These are phyloP conservation scores for Argyrosomus regius DNA, from an alignment of 2,797 vertebrate genomes.

Conservation along the genomic window DNA sequence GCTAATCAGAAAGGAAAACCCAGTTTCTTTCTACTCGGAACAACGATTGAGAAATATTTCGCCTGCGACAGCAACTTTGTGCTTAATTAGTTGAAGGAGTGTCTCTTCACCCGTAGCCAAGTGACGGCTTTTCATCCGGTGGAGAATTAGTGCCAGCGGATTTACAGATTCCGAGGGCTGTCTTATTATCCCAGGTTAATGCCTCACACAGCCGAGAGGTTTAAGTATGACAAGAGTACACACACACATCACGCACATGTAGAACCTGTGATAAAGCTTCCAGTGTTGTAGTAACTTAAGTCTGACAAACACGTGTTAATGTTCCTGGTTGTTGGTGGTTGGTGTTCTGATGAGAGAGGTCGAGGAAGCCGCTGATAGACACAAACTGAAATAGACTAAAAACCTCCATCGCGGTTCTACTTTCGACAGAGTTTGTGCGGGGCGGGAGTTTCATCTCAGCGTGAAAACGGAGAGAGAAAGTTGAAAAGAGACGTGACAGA, in stretches of 20 bases:
- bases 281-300: background rate
- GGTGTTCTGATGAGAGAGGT: background rate
- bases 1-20: background rate
- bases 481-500: conserved; percentile 7
- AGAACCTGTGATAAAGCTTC: background rate
- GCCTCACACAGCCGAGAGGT: conserved; percentile 16
- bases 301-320: background rate
- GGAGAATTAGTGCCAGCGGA: conserved; percentile 53
- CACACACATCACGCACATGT: background rate
- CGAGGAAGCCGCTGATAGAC: background rate
- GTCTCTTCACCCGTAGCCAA: conserved; percentile 43
- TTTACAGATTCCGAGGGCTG: conserved; percentile 42
- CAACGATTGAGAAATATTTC: conserved; percentile 18
- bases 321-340: background rate
- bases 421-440: background rate
- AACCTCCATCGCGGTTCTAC: background rate
- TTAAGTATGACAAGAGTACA: conserved; percentile 35
- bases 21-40: background rate
- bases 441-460: conserved; percentile 3
- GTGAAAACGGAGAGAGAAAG: conserved; percentile 1
- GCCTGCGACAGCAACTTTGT: conserved; percentile 27
- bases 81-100: conserved; percentile 48
- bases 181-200: conserved; percentile 48
- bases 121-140: conserved; percentile 28
- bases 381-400: conserved; percentile 20